Percentiles rank a stretch among this genome's conserved stretches.
Evolutionary conservation across 2,888 invertebrate genomes (phyloP).

Genomic region (Leptinotarsa peninsularis): DNA sequence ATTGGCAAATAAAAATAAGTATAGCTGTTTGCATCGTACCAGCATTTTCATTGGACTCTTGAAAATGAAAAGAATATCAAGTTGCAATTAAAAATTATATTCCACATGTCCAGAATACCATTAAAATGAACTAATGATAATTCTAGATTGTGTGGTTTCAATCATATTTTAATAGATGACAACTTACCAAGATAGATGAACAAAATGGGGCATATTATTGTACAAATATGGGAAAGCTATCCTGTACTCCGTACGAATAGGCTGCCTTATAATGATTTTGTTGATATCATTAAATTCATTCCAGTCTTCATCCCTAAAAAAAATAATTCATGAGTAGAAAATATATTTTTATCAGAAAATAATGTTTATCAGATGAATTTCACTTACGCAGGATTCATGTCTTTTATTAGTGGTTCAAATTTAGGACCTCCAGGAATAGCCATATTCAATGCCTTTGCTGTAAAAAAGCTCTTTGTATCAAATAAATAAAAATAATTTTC

Average conservation of each 20-base stretch:
- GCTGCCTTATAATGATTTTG: slow-evolving; percentile 99
- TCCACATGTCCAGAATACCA: slow-evolving; percentile 71
- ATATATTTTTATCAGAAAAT: background rate
- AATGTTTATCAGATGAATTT: background rate
- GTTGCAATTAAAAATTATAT: slow-evolving; percentile 64
- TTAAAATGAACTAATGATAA: slow-evolving; percentile 28
- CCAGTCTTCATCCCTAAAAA: slow-evolving; percentile 96
- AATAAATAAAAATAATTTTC: slow-evolving; percentile 99
- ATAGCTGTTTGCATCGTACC: slow-evolving; percentile 68
- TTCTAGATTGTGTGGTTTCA: slow-evolving; percentile 40
- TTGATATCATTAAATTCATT: slow-evolving; percentile 99
- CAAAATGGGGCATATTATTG: slow-evolving; percentile 98
- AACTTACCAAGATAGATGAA: slow-evolving; percentile 96
- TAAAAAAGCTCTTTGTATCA: slow-evolving; percentile 99
- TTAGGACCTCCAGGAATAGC: slow-evolving; percentile 99
- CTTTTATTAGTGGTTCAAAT: slow-evolving; percentile 99
- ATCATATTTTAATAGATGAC: too few relatives aligned
- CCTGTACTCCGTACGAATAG: slow-evolving; percentile 97
- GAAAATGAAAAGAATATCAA: slow-evolving; percentile 69
- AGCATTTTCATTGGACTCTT: slow-evolving; percentile 69
- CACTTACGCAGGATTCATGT: slow-evolving; percentile 89
- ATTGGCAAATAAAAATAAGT: too few relatives aligned
- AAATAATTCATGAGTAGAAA: background rate
- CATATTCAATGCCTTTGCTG: slow-evolving; percentile 99
- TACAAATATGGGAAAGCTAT: slow-evolving; percentile 99